Evolutionary conservation across 1,140 invertebrate genomes (phyloP), one percentile per base, ranked within the genome.

Genomic region (Leptopilina clavipes): DNA sequence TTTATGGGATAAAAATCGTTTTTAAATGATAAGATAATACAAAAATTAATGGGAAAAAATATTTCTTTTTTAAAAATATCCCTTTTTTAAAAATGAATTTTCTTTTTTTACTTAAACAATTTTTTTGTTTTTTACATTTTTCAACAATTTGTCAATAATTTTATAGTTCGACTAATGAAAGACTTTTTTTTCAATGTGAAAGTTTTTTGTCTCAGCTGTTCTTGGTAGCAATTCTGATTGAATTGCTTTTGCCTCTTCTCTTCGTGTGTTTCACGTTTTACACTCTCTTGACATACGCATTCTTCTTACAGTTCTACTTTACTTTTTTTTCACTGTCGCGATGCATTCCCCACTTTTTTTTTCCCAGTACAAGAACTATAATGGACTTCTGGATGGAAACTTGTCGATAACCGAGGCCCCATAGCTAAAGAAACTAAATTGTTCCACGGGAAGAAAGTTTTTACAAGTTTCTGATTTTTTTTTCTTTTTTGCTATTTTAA

Each of bases 191-290:
- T 52, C 3, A 65, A 65, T 65, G 22, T 31, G 14, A 25, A 65
- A 65, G 59, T 37, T 72, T 44, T 31, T 72, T 80, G 87, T 85
- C 88, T 88, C 87, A 87, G 87, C 86, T 89, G 87, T 79, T 88
- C 79, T 73, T 71, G 71, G 81, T 78, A 71, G 79, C 25, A 79
- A 82, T 84, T 85, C 84, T 85, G 87, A 89, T 89, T 87, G 86
- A 89, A 89, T 88, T 85, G 87, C 87, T 84, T 83, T 81, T 80
- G 82, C 82, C 76, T 85, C 85, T 87, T 83, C 74, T 77, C 83
- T 81, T 83, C 77, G 82, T 82, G 79, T 78, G 79, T 78, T 83
- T 81, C 83, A 85, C 84, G 79, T 82, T 80, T 76, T 77, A 82
- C 78, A 81, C 78, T 81, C 77, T 78, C 78, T 79, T 78, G 78